Percentiles rank a stretch among this genome's conserved stretches.
phyloP scores from a whole-genome alignment of 2,113 vertebrate genomes.

The Nesoenas mayeri region DNA sequence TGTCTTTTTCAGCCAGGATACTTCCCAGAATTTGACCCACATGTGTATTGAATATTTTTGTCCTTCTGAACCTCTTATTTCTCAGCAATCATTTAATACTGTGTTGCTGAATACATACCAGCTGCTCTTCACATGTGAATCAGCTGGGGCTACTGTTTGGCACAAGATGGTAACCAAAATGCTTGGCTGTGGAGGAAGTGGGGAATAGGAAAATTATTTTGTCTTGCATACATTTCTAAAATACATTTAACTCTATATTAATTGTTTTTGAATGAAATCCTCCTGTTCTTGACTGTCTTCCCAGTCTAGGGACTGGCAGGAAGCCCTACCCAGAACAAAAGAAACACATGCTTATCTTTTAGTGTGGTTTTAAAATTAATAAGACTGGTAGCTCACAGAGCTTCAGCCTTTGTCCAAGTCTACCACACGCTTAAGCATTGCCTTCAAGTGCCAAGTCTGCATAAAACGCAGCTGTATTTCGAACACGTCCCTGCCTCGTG shows the following conservation, averaged over 20 bases:
- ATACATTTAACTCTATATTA: constrained; percentile 27
- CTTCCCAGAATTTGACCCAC: background rate
- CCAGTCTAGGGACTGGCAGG: background rate
- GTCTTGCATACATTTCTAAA: background rate
- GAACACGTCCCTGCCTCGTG: background rate
- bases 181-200: background rate
- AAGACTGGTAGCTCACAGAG: background rate
- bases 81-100: background rate
- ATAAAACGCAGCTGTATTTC: rapidly evolving
- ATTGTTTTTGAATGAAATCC: constrained; percentile 14
- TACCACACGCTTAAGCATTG: rapidly evolving
- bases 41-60: background rate
- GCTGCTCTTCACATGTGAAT: constrained; percentile 10
- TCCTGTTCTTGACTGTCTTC: constrained; percentile 41
- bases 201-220: background rate
- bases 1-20: background rate
- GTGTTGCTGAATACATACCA: background rate
- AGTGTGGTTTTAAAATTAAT: background rate
- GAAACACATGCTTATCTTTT: background rate
- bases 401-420: background rate
- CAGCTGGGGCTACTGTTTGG: constrained; percentile 23
- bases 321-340: background rate
- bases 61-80: background rate
- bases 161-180: background rate
- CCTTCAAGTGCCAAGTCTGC: background rate